phyloP scores from a whole-genome alignment of 2,113 vertebrate genomes.

The Pygoscelis antarcticus region DNA sequence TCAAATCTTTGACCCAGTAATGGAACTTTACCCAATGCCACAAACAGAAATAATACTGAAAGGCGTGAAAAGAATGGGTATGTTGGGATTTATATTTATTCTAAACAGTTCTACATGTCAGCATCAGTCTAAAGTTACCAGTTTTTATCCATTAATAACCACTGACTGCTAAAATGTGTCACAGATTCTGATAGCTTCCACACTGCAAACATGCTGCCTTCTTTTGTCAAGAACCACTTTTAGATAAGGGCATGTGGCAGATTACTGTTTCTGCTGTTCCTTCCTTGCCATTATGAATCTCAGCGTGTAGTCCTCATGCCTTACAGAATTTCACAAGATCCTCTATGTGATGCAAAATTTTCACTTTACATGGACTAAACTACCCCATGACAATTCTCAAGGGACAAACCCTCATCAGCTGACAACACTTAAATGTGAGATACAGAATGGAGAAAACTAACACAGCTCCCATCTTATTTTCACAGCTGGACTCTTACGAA shows the following conservation, averaged over 20 bases:
- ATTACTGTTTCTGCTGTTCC: constrained; percentile 60
- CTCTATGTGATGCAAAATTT: constrained; percentile 64
- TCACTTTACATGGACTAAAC: constrained; percentile 62
- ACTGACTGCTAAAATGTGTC: constrained; percentile 42
- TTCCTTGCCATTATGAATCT: constrained; percentile 46
- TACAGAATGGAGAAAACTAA: constrained; percentile 44
- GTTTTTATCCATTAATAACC: constrained; percentile 27
- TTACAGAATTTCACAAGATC: constrained; percentile 66
- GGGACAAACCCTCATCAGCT: constrained; percentile 57
- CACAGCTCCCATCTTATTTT: constrained; percentile 46
- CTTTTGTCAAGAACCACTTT: constrained; percentile 51
- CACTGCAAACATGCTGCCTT: not conserved
- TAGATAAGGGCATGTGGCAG: constrained; percentile 49
- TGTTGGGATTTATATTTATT: not conserved
- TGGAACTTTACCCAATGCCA: not conserved
- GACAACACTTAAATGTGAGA: constrained; percentile 52
- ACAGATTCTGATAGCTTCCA: constrained; percentile 1
- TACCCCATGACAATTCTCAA: constrained; percentile 22
- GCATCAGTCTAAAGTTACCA: not conserved
- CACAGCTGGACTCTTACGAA: not conserved
- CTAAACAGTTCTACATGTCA: not conserved
- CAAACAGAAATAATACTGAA: not conserved
- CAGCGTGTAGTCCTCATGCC: constrained; percentile 54
- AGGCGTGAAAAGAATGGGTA: not conserved
- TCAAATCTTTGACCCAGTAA: not conserved